Conservation (phyloP, 2,888 invertebrate species). For the Pseudococcus longispinus region DNA sequence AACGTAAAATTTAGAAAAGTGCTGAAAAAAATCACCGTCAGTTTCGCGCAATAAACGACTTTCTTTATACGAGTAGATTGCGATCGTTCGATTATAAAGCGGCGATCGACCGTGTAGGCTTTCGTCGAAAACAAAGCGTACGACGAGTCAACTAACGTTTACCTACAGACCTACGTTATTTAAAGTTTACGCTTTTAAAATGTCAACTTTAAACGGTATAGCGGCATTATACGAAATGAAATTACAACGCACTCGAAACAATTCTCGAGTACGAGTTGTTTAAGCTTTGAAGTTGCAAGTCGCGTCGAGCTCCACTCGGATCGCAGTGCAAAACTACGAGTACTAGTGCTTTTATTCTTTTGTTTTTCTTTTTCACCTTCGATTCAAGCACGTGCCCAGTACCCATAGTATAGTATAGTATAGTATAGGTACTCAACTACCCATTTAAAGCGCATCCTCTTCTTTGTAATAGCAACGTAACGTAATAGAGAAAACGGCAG, state of each 20-base stretch:
- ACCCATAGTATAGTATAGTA: no score
- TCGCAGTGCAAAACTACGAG: not conserved
- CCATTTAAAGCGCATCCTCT: not conserved
- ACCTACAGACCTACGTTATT: not conserved
- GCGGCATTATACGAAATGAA: not conserved
- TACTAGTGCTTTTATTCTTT: not conserved
- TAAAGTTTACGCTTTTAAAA: not conserved
- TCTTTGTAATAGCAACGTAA: not conserved
- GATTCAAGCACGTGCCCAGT: not conserved
- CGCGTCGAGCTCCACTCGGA: not conserved
- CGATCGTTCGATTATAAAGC: no score
- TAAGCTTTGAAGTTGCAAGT: not conserved
- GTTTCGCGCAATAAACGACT: not conserved
- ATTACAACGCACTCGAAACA: slow-evolving; percentile 17
- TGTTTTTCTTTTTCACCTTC: not conserved
- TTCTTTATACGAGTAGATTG: no score
- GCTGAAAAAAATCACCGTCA: not conserved
- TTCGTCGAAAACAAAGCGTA: not conserved
- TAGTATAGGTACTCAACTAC: not conserved
- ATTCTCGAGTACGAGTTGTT: slow-evolving; percentile 4
- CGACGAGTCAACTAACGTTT: not conserved
- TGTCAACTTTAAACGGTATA: not conserved
- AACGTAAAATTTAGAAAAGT: not conserved
- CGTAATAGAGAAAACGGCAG: not conserved
- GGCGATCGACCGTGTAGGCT: no score